Evolutionary conservation across 2,113 vertebrate species (phyloP).

Genomic region (Dissostichus mawsoni): DNA sequence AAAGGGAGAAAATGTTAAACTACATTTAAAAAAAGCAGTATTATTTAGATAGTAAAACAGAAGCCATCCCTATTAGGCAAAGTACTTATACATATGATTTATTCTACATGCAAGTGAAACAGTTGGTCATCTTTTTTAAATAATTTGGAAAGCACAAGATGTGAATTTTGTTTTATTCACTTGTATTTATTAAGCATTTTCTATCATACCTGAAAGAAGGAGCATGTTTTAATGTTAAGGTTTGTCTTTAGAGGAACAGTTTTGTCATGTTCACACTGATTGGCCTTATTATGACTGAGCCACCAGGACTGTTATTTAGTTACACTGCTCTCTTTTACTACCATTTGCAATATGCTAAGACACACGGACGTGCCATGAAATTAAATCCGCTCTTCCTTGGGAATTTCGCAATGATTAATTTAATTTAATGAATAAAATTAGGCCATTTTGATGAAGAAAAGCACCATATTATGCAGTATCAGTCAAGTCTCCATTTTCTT

Average conservation of each 20-base stretch:
- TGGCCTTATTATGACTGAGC: conserved; percentile 6
- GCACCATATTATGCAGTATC: neutral
- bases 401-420: neutral
- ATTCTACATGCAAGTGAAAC: neutral
- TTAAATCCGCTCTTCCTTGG: neutral
- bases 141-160: neutral
- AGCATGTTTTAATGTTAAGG: neutral
- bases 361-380: neutral
- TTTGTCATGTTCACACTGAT: conserved; percentile 12
- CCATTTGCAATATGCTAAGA: neutral
- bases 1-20: neutral
- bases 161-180: conserved; percentile 11
- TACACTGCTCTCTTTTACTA: conserved; percentile 1
- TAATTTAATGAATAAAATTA: neutral
- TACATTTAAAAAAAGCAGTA: conserved; percentile 26
- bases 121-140: neutral
- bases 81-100: neutral
- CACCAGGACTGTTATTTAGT: neutral
- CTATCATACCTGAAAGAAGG: neutral
- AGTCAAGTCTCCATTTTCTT: neutral
- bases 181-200: conserved; percentile 19
- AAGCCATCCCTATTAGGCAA: conserved; percentile 20
- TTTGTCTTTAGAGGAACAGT: neutral
- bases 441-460: neutral
- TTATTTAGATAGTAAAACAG: conserved; percentile 15